Evolutionary conservation across 2,113 vertebrate species (phyloP).

Genomic region (Chloropsis hardwickii): DNA sequence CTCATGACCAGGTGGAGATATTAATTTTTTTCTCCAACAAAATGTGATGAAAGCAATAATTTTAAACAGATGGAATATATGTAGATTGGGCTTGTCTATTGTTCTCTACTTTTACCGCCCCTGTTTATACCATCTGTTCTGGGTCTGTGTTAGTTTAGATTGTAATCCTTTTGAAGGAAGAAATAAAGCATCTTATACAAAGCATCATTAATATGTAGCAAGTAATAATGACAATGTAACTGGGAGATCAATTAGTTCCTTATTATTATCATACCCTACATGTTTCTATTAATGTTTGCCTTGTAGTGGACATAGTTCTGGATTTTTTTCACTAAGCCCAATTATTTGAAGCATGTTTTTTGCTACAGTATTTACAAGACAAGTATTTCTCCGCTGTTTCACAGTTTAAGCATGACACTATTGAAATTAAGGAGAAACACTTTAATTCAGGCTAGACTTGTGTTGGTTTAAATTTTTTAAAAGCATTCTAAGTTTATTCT

Average conservation of each 20-base stretch:
- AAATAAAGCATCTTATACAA: neutral
- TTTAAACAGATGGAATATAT: neutral
- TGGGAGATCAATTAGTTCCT: neutral
- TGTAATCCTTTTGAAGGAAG: neutral
- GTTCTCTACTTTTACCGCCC: neutral
- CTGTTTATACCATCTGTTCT: neutral
- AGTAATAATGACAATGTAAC: neutral
- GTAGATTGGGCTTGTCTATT: neutral
- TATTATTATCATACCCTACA: neutral
- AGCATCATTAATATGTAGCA: neutral
- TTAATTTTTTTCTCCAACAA: neutral
- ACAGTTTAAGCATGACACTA: neutral
- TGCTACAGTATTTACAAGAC: neutral
- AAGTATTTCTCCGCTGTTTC: neutral
- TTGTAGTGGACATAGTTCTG: neutral
- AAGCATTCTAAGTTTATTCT: neutral
- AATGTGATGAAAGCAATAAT: neutral
- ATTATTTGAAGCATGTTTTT: neutral
- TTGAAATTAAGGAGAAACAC: neutral
- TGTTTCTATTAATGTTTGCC: neutral
- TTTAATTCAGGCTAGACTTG: neutral
- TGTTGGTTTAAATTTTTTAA: neutral
- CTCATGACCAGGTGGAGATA: neutral
- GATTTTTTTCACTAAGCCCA: neutral
- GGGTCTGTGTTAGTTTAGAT: neutral